Percentiles rank a stretch among this genome's conserved stretches.
These are phyloP conservation scores for Charadrius vociferus DNA, from an alignment of 2,113 vertebrate genomes.

Conservation along the genomic window DNA sequence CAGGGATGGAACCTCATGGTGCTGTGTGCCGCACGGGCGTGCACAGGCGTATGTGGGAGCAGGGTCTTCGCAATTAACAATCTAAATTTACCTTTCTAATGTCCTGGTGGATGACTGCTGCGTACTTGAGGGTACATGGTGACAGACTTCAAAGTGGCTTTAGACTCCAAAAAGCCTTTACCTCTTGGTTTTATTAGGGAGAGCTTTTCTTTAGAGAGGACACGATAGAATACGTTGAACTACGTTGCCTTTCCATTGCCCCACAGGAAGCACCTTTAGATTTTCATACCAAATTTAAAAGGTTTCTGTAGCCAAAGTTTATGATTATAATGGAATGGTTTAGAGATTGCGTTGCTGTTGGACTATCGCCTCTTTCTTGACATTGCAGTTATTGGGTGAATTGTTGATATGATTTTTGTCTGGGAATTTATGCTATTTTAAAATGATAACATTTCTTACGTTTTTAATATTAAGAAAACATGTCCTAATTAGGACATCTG, in stretches of 20 bases:
- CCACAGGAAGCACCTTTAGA: neutral
- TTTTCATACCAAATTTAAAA: neutral
- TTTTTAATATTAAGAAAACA: neutral
- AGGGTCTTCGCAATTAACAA: neutral
- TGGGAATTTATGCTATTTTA: neutral
- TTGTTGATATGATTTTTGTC: neutral
- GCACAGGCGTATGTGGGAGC: neutral
- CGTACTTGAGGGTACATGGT: neutral
- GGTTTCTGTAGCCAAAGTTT: neutral
- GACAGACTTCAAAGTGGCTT: neutral
- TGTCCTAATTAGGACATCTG: neutral
- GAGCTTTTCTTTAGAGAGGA: neutral
- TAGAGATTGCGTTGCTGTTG: neutral
- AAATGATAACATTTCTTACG: neutral
- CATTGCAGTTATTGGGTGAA: neutral
- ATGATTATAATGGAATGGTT: neutral
- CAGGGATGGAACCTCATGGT: neutral
- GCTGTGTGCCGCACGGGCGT: fast-evolving
- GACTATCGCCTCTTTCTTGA: neutral
- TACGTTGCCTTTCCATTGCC: neutral
- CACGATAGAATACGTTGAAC: fast-evolving
- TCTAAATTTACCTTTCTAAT: neutral
- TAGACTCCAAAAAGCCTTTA: neutral
- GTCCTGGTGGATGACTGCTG: neutral
- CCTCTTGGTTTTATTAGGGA: neutral